Conservation (phyloP, 2,113 vertebrate species). For the Manacus vitellinus region DNA sequence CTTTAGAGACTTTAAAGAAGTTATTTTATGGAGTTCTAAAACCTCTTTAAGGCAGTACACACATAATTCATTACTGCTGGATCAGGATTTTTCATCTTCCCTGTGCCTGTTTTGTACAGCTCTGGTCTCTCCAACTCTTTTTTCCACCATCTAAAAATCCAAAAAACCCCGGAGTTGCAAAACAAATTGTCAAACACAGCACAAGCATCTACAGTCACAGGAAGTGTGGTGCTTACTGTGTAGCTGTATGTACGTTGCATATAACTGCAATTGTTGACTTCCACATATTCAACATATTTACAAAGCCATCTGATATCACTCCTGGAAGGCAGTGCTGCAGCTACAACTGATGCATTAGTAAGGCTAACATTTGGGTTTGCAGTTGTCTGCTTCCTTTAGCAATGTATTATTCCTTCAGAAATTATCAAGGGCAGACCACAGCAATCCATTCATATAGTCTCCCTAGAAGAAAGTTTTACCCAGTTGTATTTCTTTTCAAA, state of each 20-base stretch:
- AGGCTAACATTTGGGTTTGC: not conserved
- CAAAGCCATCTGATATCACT: not conserved
- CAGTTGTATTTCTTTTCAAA: not conserved
- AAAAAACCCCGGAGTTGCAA: not conserved
- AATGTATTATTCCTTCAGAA: not conserved
- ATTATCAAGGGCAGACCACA: not conserved
- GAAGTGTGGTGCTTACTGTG: fast-evolving
- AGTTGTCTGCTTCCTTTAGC: not conserved
- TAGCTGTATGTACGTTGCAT: too few species aligned
- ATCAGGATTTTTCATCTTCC: not conserved
- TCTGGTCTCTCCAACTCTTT: not conserved
- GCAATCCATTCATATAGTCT: not conserved
- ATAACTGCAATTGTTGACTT: not conserved
- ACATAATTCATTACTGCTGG: not conserved
- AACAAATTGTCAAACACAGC: not conserved
- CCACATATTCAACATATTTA: not conserved
- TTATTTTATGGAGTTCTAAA: not conserved
- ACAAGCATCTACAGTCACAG: not conserved
- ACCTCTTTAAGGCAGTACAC: not conserved
- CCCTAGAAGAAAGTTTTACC: not conserved
- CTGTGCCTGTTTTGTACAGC: not conserved
- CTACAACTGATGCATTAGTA: not conserved
- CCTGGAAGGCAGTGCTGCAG: not conserved
- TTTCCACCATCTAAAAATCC: not conserved
- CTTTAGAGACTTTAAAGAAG: fast-evolving